These are phyloP conservation scores for Protobothrops flavoviridis DNA, from an alignment of 2,113 vertebrate species.

Conservation along the genomic window DNA sequence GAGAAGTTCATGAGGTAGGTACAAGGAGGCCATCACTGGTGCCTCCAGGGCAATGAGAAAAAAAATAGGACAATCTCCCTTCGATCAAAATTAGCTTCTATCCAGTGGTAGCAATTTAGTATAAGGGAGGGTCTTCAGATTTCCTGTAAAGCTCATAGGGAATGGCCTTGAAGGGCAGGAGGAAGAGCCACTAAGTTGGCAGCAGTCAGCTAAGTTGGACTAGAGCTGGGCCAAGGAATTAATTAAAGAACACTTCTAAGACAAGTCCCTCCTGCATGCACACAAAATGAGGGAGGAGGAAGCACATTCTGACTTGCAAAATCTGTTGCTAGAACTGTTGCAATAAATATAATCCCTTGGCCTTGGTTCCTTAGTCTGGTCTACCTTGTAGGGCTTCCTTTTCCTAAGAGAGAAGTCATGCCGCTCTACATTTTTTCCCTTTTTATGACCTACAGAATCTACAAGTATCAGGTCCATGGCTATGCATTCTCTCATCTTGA, in stretches of 20 bases:
- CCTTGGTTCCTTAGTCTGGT: not conserved
- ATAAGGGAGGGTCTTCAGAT: not conserved
- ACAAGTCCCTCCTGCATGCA: not conserved
- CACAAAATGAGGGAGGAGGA: not conserved
- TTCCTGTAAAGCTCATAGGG: not conserved
- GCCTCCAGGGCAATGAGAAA: not conserved
- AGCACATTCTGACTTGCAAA: not conserved
- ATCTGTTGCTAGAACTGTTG: not conserved
- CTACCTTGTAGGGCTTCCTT: not conserved
- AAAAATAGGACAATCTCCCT: not conserved
- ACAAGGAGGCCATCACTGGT: fast-evolving
- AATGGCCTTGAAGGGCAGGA: not conserved
- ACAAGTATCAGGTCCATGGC: slow-evolving; percentile 96
- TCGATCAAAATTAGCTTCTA: not conserved
- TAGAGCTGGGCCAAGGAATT: not conserved
- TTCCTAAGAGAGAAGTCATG: no score
- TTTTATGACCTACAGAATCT: slow-evolving; percentile 77
- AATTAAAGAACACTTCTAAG: not conserved
- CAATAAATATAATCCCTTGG: not conserved
- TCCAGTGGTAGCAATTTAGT: not conserved
- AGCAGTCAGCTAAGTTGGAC: not conserved
- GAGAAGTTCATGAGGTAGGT: slow-evolving; percentile 98
- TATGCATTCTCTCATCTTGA: slow-evolving; percentile 94
- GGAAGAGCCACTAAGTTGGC: not conserved
- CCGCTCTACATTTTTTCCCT: not conserved